Evolutionary conservation across 1,140 invertebrate genomes (phyloP).

Genomic region (Wiebesia pumilae): DNA sequence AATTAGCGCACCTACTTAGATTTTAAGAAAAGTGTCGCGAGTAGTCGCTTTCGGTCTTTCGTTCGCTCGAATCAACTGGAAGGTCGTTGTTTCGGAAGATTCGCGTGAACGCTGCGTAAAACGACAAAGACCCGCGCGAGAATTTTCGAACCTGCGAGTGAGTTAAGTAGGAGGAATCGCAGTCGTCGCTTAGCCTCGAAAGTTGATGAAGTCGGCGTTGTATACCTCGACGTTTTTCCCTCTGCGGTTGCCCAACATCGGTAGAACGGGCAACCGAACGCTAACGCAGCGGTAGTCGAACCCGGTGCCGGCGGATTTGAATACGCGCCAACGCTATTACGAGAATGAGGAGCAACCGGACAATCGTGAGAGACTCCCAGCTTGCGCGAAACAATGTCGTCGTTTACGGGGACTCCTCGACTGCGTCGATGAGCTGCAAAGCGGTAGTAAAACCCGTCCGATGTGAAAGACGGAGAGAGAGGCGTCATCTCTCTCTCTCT

Average conservation of each 20-base stretch:
- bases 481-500: too few relatives aligned
- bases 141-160: background rate
- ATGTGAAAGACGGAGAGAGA: background rate
- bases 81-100: too few relatives aligned
- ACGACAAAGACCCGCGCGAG: conserved; percentile 31
- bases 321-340: conserved; percentile 65
- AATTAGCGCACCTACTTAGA: too few relatives aligned
- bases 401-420: conserved; percentile 25
- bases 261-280: background rate
- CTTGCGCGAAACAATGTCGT: conserved; percentile 66
- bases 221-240: conserved; percentile 11
- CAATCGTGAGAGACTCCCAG: conserved; percentile 75
- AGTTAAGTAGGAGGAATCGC: conserved; percentile 20
- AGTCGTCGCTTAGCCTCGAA: conserved; percentile 37
- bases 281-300: conserved; percentile 60
- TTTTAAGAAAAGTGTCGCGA: too few relatives aligned
- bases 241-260: conserved; percentile 63
- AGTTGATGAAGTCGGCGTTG: conserved; percentile 32
- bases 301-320: conserved; percentile 64
- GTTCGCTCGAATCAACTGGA: too few relatives aligned
- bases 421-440: conserved; percentile 44
- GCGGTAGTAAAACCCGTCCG: conserved; percentile 66
- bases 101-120: background rate
- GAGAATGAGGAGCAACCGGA: conserved; percentile 67
- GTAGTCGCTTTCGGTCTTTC: too few relatives aligned